phyloP scores from a whole-genome alignment of 2,113 vertebrate genomes.

The Rhinoderma darwinii region DNA sequence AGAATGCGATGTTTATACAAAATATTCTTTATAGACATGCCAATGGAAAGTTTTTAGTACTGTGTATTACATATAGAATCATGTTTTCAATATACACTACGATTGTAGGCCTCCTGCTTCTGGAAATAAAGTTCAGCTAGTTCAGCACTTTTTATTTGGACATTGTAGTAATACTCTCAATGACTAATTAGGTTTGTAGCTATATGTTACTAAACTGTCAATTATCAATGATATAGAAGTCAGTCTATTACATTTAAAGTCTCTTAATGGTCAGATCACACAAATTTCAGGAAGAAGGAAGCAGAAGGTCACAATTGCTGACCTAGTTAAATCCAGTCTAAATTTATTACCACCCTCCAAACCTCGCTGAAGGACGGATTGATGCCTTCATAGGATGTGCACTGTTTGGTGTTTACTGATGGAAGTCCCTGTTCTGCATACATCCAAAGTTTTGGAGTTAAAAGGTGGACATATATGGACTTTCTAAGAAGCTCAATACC shows the following conservation, averaged over 20 bases:
- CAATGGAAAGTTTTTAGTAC: too few relatives aligned
- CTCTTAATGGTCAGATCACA: background rate
- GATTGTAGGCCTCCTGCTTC: background rate
- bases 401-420: background rate
- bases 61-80: too few relatives aligned
- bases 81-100: too few relatives aligned
- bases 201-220: background rate
- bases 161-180: background rate
- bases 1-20: too few relatives aligned
- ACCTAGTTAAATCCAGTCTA: conserved; percentile 15
- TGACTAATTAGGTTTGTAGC: background rate
- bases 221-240: background rate
- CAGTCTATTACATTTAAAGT: conserved; percentile 13
- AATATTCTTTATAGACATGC: too few relatives aligned
- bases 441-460: background rate
- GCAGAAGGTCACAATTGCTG: background rate
- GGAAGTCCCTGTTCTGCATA: background rate
- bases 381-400: background rate
- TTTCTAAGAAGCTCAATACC: too few relatives aligned
- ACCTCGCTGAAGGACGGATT: background rate
- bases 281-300: background rate
- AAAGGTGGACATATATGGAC: too few relatives aligned
- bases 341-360: background rate
- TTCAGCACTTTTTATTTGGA: background rate
- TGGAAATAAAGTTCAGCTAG: background rate